Conservation (phyloP, 2,888 invertebrate species). For the Phengaris arion region DNA sequence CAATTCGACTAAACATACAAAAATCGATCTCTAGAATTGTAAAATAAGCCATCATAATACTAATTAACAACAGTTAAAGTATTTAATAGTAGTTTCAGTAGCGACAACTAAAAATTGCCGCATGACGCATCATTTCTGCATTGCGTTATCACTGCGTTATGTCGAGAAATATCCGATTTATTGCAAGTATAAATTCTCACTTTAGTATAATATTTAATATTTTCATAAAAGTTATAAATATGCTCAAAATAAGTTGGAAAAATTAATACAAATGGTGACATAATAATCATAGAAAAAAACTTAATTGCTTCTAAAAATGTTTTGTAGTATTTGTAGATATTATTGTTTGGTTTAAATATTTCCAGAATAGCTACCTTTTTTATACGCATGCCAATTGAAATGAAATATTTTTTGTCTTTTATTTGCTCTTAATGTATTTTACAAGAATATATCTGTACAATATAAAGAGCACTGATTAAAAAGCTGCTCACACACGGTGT, state of each 20-base stretch:
- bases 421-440: background rate
- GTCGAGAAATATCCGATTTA: background rate
- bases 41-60: too few species aligned
- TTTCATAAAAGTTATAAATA: too few species aligned
- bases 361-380: background rate
- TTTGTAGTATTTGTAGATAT: background rate
- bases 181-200: background rate
- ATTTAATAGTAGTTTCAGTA: background rate
- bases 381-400: background rate
- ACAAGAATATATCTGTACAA: background rate
- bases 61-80: background rate
- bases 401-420: background rate
- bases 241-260: too few species aligned
- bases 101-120: background rate
- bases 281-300: background rate
- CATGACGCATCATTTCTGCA: conserved; percentile 12
- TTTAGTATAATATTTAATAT: background rate
- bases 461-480: background rate
- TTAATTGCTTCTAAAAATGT: background rate
- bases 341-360: background rate
- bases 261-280: too few species aligned
- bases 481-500: background rate
- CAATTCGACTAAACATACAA: too few species aligned
- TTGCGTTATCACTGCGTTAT: conserved; percentile 1
- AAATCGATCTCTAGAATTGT: too few species aligned